Evolutionary conservation across 2,888 invertebrate genomes (phyloP).

Genomic region (Isoperla grammatica): DNA sequence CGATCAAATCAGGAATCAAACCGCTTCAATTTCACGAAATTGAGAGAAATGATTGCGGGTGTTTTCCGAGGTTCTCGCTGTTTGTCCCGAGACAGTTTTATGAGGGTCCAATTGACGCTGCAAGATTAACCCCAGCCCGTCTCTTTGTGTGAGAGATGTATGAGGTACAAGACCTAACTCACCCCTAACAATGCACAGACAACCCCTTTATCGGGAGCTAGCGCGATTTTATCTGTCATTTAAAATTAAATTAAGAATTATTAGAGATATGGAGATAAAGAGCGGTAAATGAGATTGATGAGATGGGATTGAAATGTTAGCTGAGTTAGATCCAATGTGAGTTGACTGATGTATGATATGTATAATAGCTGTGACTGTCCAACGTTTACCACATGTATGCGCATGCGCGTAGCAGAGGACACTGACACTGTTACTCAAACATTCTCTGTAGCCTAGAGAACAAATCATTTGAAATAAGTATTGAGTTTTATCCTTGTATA

Average conservation of each 20-base stretch:
- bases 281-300: no score
- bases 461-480: no score
- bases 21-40: background rate
- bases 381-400: no score
- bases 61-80: background rate
- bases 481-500: no score
- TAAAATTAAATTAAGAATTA: slow-evolving; percentile 13
- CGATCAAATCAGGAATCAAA: no score
- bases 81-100: background rate
- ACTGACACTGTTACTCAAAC: no score
- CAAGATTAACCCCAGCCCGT: background rate
- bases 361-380: no score
- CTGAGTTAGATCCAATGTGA: no score
- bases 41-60: background rate
- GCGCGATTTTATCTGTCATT: slow-evolving; percentile 10
- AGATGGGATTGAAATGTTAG: no score
- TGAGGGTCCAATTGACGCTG: background rate
- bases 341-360: no score
- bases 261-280: background rate
- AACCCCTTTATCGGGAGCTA: background rate
- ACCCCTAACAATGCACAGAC: background rate
- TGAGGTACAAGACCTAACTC: background rate
- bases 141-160: background rate
- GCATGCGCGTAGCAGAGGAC: no score
- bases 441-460: background rate